A percentile compares a stretch with the other conserved stretches of the same genome.
Evolutionary conservation across 2,113 vertebrate species (phyloP).

Genomic region (Pseudonaja textilis): DNA sequence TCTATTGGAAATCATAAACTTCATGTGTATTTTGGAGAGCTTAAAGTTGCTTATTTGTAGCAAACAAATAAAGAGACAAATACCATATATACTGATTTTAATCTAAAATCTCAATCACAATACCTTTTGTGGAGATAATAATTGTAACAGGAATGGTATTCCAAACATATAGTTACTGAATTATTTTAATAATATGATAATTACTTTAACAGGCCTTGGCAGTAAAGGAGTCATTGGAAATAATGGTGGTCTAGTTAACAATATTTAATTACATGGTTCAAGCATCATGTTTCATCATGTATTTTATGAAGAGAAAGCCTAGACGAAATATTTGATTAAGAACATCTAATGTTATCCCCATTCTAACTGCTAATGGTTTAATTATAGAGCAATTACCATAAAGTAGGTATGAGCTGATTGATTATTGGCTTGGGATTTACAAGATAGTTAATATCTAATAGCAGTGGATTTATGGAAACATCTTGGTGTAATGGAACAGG

Average conservation of each 20-base stretch:
- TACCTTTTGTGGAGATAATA: not conserved
- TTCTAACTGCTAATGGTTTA: conserved; percentile 12
- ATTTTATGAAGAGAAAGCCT: conserved; percentile 14
- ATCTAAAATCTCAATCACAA: not conserved
- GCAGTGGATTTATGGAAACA: conserved; percentile 21
- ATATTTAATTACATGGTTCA: conserved; percentile 12
- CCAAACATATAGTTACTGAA: conserved; percentile 13
- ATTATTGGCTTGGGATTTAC: conserved; percentile 21
- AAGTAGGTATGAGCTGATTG: conserved; percentile 21
- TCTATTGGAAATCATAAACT: not conserved
- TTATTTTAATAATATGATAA: conserved; percentile 37
- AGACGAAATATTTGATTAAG: conserved; percentile 8
- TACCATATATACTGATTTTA: not conserved
- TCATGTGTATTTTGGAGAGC: not conserved
- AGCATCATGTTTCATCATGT: not conserved
- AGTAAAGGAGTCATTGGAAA: conserved; percentile 40
- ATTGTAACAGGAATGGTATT: not conserved
- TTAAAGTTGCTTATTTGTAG: not conserved
- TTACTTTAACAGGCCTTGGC: conserved; percentile 25
- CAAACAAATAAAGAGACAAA: not conserved
- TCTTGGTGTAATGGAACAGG: not conserved
- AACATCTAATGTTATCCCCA: not conserved
- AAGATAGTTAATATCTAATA: not conserved
- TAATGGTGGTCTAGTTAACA: conserved; percentile 31
- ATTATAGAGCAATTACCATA: conserved; percentile 17